phyloP scores from a whole-genome alignment of 2,113 vertebrate species.

The Chrysochloris asiatica region DNA sequence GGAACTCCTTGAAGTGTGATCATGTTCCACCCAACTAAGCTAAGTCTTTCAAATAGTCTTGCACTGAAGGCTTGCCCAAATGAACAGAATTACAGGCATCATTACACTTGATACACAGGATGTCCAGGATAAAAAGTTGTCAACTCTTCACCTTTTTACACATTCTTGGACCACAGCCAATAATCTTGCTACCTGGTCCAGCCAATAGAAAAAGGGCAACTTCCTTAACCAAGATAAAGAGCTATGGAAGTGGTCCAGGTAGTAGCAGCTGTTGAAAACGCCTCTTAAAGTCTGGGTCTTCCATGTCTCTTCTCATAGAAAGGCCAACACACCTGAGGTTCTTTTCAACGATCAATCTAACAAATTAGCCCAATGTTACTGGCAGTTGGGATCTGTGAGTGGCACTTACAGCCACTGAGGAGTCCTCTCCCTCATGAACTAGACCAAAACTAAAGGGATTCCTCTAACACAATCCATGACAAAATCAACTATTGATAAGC shows the following conservation, averaged over 20 bases:
- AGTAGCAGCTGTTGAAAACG: not conserved
- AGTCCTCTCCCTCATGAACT: not conserved
- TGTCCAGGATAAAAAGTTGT: not conserved
- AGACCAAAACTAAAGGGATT: not conserved
- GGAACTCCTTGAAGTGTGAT: not conserved
- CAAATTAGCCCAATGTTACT: not conserved
- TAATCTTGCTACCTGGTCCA: not conserved
- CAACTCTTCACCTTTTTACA: not conserved
- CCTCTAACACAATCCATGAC: not conserved
- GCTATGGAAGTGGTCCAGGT: not conserved
- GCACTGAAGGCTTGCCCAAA: no score
- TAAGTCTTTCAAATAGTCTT: not conserved
- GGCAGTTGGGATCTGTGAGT: not conserved
- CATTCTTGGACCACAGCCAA: not conserved
- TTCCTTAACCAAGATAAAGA: not conserved
- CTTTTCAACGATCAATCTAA: not conserved
- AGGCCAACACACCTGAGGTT: not conserved
- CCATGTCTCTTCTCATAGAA: not conserved
- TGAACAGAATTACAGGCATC: not conserved
- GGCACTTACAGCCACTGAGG: not conserved
- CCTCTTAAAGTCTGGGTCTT: not conserved
- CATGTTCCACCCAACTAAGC: not conserved
- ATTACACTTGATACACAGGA: not conserved
- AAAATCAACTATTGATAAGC: not conserved
- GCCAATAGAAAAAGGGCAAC: not conserved